Conservation (phyloP, 2,888 invertebrate species). For the Oxyteleia sp. region DNA sequence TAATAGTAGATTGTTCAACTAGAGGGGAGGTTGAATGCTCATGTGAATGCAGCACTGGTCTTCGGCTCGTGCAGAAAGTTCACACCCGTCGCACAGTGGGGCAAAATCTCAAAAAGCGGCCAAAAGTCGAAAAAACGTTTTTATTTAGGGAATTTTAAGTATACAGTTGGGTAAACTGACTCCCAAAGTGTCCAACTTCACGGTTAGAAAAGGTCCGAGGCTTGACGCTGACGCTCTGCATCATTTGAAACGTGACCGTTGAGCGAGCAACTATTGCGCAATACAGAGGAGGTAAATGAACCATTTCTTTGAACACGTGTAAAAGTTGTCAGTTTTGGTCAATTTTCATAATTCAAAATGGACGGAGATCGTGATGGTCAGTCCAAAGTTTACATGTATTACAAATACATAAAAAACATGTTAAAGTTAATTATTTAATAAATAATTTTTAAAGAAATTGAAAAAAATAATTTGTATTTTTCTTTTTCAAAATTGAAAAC, state of each 20-base stretch:
- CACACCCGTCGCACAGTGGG: background rate
- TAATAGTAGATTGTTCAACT: no score
- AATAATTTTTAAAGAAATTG: background rate
- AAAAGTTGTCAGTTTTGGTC: background rate
- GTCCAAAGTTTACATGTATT: slow-evolving; percentile 8
- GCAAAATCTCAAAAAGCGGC: background rate
- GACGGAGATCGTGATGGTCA: slow-evolving; percentile 6
- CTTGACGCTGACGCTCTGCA: background rate
- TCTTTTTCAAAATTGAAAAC: slow-evolving; percentile 10
- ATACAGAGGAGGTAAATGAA: background rate
- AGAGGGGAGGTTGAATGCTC: no score
- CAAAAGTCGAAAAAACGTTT: slow-evolving; percentile 11
- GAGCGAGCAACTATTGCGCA: slow-evolving; percentile 2
- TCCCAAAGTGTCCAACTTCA: slow-evolving; percentile 4
- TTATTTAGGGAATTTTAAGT: slow-evolving; percentile 14
- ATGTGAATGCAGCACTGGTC: no score
- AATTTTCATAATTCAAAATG: slow-evolving; percentile 10
- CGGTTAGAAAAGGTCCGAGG: slow-evolving; percentile 6
- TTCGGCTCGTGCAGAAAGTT: no score
- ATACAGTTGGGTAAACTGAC: slow-evolving; percentile 1
- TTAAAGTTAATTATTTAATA: slow-evolving; percentile 10
- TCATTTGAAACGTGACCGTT: slow-evolving; percentile 10
- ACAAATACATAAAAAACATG: slow-evolving; percentile 10
- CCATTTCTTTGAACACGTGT: slow-evolving; percentile 1
- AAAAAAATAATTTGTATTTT: slow-evolving; percentile 4